phyloP scores from a whole-genome alignment of 2,888 invertebrate genomes.

The Dysmachus trigonus region DNA sequence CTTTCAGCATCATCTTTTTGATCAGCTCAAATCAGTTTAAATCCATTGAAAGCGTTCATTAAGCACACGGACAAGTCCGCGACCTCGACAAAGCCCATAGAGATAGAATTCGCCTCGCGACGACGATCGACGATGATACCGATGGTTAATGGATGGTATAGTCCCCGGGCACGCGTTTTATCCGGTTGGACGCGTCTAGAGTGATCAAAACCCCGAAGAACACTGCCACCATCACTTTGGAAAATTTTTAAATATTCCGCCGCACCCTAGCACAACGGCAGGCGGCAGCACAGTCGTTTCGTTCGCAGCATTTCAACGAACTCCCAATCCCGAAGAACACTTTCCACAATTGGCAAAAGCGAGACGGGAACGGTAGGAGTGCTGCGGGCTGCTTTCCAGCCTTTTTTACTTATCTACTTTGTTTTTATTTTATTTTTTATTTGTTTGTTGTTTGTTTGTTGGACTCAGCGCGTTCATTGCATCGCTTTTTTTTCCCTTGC shows the following conservation, averaged over 20 bases:
- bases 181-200: background rate
- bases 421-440: background rate
- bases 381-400: background rate
- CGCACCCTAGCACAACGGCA: background rate
- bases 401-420: background rate
- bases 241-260: constrained; percentile 10
- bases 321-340: background rate
- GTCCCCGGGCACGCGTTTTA: background rate
- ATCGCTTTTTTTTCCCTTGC: background rate
- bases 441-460: background rate
- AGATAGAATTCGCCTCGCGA: background rate
- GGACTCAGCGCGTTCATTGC: background rate
- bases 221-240: constrained; percentile 6
- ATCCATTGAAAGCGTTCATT: constrained; percentile 12
- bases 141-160: background rate
- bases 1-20: background rate
- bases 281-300: background rate
- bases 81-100: background rate
- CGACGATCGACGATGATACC: background rate
- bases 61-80: constrained; percentile 1
- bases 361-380: constrained; percentile 5
- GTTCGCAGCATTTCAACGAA: background rate
- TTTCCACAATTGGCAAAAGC: constrained; percentile 29
- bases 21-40: constrained; percentile 5
- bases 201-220: constrained; percentile 28